A percentile compares a stretch with the other conserved stretches of the same genome.
Conservation (phyloP, 2,888 invertebrate genomes). For the Napeogenes inachia region DNA sequence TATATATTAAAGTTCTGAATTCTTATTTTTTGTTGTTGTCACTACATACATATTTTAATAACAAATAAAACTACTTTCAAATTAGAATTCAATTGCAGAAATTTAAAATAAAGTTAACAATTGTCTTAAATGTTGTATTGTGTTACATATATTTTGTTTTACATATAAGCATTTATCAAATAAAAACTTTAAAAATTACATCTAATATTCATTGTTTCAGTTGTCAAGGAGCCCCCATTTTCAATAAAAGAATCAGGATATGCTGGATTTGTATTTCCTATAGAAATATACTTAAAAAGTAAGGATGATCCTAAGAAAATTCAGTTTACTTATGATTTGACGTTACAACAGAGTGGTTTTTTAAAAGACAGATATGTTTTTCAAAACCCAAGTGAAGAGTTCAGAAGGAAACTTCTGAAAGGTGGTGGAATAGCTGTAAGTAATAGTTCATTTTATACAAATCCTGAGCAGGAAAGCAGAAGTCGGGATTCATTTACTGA, state of each 20-base stretch:
- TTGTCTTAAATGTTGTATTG: too few relatives aligned
- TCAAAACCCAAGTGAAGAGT: constrained; percentile 91
- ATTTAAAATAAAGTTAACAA: too few relatives aligned
- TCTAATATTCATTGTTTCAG: constrained; percentile 72
- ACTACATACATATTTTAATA: too few relatives aligned
- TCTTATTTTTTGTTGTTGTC: too few relatives aligned
- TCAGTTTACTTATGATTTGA: constrained; percentile 89
- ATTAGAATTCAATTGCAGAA: too few relatives aligned
- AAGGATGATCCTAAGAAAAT: constrained; percentile 94
- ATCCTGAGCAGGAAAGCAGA: constrained; percentile 75
- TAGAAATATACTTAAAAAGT: constrained; percentile 92
- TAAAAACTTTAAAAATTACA: not conserved
- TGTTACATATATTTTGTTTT: too few relatives aligned
- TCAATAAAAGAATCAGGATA: constrained; percentile 95
- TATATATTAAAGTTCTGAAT: not conserved
- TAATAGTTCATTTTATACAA: constrained; percentile 67
- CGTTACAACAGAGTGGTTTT: constrained; percentile 85
- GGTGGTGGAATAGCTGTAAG: constrained; percentile 85
- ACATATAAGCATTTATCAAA: not conserved
- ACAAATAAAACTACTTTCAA: too few relatives aligned
- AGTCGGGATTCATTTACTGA: constrained; percentile 77
- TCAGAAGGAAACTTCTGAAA: constrained; percentile 89
- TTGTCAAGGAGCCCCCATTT: constrained; percentile 94
- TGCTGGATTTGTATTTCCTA: constrained; percentile 93
- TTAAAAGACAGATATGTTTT: constrained; percentile 91